Evolutionary conservation across 2,888 invertebrate species (phyloP).

Genomic region (Drosophila neutralis): DNA sequence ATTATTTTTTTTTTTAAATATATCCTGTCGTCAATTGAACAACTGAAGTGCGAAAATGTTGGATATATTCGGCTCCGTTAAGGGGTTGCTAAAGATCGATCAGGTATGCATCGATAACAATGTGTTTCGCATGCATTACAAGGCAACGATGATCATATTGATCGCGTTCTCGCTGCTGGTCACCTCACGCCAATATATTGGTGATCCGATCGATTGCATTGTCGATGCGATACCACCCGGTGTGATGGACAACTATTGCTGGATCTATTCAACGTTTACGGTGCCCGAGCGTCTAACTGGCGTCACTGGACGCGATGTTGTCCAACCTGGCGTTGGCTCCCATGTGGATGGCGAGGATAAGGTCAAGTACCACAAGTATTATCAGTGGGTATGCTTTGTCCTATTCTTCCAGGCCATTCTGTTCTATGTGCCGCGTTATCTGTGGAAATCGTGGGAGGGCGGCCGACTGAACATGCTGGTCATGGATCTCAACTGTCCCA

Average conservation of each 20-base stretch:
- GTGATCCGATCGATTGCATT: slow-evolving; percentile 98
- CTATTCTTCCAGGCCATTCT: slow-evolving; percentile 95
- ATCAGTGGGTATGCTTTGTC: slow-evolving; percentile 98
- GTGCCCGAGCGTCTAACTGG: slow-evolving; percentile 93
- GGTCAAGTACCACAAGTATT: slow-evolving; percentile 96
- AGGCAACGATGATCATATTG: slow-evolving; percentile 95
- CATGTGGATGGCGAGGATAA: slow-evolving; percentile 93
- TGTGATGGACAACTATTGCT: slow-evolving; percentile 97
- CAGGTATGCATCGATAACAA: slow-evolving; percentile 97
- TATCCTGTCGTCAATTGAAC: not conserved
- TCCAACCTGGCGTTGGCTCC: slow-evolving; percentile 92
- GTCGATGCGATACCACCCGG: slow-evolving; percentile 95
- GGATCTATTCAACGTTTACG: slow-evolving; percentile 96
- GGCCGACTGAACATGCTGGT: slow-evolving; percentile 96
- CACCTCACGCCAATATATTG: slow-evolving; percentile 97
- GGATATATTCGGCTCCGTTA: slow-evolving; percentile 97
- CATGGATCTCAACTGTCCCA: slow-evolving; percentile 93
- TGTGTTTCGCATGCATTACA: slow-evolving; percentile 96
- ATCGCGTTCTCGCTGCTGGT: slow-evolving; percentile 96
- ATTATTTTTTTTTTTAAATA: not conserved
- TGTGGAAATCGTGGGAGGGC: slow-evolving; percentile 98
- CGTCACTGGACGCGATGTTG: slow-evolving; percentile 91
- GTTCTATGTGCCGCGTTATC: slow-evolving; percentile 95
- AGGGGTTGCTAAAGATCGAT: slow-evolving; percentile 96
- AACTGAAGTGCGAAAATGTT: slow-evolving; percentile 89